These are phyloP conservation scores for Sylvietta virens DNA, from an alignment of 2,113 vertebrate species.

Conservation along the genomic window DNA sequence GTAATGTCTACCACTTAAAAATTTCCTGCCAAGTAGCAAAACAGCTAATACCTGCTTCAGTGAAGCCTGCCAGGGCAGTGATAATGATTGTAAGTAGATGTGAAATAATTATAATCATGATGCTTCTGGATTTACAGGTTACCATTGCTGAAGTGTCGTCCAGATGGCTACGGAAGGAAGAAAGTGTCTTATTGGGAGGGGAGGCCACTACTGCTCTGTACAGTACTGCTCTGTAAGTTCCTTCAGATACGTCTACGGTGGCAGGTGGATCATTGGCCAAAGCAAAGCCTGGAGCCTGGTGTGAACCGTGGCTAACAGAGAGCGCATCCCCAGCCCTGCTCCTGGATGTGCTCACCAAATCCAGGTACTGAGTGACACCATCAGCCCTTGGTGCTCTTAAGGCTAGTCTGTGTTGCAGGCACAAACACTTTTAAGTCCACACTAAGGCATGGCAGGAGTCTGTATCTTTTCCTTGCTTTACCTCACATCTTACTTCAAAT, in stretches of 20 bases:
- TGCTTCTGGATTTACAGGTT: not conserved
- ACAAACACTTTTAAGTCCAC: not conserved
- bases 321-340: not conserved
- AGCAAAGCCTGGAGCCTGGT: not conserved
- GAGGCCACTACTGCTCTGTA: not conserved
- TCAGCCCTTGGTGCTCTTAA: not conserved
- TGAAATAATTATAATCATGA: not conserved
- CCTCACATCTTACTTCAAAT: not conserved
- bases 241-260: not conserved
- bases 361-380: not conserved
- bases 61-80: not conserved
- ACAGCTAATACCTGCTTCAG: not conserved
- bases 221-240: not conserved
- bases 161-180: not conserved
- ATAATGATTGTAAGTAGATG: not conserved
- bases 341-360: not conserved
- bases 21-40: not conserved
- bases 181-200: not conserved
- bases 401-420: not conserved
- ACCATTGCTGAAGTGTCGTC: not conserved
- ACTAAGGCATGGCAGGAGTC: not conserved
- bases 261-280: not conserved
- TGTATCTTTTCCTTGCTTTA: not conserved
- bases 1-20: not conserved
- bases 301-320: accelerated